phyloP scores from a whole-genome alignment of 2,113 vertebrate genomes.

The Taurulus bubalis region DNA sequence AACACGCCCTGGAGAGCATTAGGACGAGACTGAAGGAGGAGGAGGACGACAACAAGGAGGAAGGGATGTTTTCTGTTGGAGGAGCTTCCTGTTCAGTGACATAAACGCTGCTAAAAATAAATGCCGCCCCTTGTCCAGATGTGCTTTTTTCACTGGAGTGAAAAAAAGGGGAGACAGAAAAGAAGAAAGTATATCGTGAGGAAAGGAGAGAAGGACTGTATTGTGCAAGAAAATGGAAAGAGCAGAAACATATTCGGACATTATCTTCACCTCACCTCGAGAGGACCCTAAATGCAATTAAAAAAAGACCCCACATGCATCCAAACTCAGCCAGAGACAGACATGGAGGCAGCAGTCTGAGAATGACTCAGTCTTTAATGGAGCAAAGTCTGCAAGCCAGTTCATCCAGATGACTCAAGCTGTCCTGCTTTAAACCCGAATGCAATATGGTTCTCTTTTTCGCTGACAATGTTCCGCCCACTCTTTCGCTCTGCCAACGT shows the following conservation, averaged over 20 bases:
- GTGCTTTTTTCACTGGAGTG: slow-evolving; percentile 56
- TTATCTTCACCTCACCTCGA: neutral
- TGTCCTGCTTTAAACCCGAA: slow-evolving; percentile 21
- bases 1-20: slow-evolving; percentile 77
- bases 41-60: slow-evolving; percentile 39
- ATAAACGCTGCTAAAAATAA: slow-evolving; percentile 79
- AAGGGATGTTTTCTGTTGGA: slow-evolving; percentile 60
- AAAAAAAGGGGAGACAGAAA: slow-evolving; percentile 16
- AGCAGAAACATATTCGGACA: neutral
- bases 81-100: slow-evolving; percentile 68
- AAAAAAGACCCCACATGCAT: slow-evolving; percentile 4
- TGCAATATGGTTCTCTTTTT: slow-evolving; percentile 8
- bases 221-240: slow-evolving; percentile 14
- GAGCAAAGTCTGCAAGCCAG: neutral
- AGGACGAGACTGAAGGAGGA: slow-evolving; percentile 36
- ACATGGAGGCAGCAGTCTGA: neutral
- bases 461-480: slow-evolving; percentile 14
- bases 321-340: neutral
- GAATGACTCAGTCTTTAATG: slow-evolving; percentile 33
- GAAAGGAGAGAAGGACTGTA: slow-evolving; percentile 1
- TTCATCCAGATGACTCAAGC: slow-evolving; percentile 1
- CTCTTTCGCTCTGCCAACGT: slow-evolving; percentile 15
- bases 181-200: slow-evolving; percentile 2
- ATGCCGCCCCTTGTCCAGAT: slow-evolving; percentile 57
- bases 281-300: neutral